Evolutionary conservation across 2,888 invertebrate genomes (phyloP), one percentile per base, ranked within the genome.

Genomic region (Antheraea assamensis): DNA sequence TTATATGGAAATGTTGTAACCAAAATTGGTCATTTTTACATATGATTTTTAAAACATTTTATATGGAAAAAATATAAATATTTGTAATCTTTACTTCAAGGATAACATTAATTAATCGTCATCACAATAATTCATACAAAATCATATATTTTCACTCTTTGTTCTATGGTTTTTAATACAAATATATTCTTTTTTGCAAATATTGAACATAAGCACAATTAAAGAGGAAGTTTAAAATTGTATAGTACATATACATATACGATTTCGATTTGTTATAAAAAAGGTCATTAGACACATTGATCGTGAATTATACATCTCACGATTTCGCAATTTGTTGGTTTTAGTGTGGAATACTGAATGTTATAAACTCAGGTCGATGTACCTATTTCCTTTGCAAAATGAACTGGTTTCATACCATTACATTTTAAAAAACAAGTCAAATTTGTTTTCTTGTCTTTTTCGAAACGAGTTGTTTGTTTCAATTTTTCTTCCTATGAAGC

Each of bases 301-400:
- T 66, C 30, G 30, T 66, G 64, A 19, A 66, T 31, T 30, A 30
- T 66, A 30, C 31, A 66, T 66, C 30, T 66, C 31, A 30, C 64
- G 64, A 66, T 27, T 1, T 66, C 17, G 7, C 64, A 66, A 66
- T 66, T 66, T 66, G 64, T 66, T 30, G 64, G 30, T 30, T 66
- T 30, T 31, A 19, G 64, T 66, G 31, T 66, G 30, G 64, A 66
- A 66, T 66, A 66, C 64, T 30, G 30, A 66, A 66, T 66, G 64
- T 66, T 30, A 66, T n/a, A 66, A 66, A 30, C 31, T 66, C 15
- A n/a, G 27, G 27, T 66, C 64, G 17, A 17, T 17, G 30, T n/a
- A 30, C 64, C 31, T n/a, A 66, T 66, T 66, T 66, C 17, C 15
- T 66, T 66, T 17, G 64, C 64, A 42, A 42, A 42, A 42, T 42